Evolutionary conservation across 2,113 vertebrate genomes (phyloP).

Genomic region (Brevimyrus niger): DNA sequence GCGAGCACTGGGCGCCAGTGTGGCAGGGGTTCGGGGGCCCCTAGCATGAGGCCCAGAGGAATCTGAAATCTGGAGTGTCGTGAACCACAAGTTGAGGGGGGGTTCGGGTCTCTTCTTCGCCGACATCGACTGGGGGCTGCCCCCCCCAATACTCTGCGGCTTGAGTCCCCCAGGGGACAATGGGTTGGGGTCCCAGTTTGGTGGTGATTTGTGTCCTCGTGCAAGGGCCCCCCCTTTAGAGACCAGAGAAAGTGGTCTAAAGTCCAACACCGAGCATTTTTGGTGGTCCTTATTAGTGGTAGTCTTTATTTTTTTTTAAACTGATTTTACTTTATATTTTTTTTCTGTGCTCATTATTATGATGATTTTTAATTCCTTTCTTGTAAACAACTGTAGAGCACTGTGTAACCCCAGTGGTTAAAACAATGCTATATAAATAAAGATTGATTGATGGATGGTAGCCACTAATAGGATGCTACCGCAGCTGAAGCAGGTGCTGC

Average conservation of each 20-base stretch:
- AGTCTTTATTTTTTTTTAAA: background rate
- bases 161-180: background rate
- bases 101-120: background rate
- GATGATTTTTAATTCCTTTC: background rate
- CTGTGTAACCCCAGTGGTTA: background rate
- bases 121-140: no score
- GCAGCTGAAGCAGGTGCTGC: background rate
- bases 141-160: no score
- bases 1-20: background rate
- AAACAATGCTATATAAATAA: background rate
- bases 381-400: background rate
- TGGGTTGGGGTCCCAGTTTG: background rate
- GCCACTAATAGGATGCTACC: background rate
- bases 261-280: background rate
- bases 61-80: background rate
- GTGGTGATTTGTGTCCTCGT: background rate
- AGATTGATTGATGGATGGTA: background rate
- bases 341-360: background rate
- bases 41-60: background rate
- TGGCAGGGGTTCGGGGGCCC: background rate
- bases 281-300: background rate
- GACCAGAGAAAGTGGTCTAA: background rate
- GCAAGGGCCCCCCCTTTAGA: background rate
- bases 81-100: background rate
- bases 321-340: background rate